Evolutionary conservation across 2,797 vertebrate genomes (phyloP).

Genomic region (Tenualosa thibaudeaui): DNA sequence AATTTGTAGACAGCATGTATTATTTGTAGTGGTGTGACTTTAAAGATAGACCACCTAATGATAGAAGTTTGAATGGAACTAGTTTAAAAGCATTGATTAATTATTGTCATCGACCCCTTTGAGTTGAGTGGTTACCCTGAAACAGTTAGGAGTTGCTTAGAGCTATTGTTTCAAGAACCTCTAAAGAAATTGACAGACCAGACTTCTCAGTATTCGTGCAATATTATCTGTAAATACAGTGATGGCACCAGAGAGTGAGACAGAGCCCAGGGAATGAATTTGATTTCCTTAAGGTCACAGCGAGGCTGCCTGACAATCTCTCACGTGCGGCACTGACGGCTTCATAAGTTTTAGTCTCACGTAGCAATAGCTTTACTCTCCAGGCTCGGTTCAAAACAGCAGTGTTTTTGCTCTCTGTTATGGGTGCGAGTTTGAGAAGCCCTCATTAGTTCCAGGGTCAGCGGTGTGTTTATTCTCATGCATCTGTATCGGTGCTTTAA

Average conservation of each 20-base stretch:
- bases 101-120: neutral
- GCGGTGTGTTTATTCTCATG: neutral
- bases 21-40: neutral
- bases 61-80: neutral
- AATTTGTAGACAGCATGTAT: neutral
- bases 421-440: neutral
- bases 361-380: slow-evolving; percentile 7
- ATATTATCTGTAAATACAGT: neutral
- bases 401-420: neutral
- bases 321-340: neutral
- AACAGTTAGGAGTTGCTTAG: neutral
- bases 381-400: neutral
- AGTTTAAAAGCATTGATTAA: neutral
- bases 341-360: neutral
- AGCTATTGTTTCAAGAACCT: neutral
- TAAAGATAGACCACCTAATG: neutral
- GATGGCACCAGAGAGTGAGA: neutral
- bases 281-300: neutral
- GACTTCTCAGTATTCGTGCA: slow-evolving; percentile 12
- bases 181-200: neutral
- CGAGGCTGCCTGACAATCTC: neutral
- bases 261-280: neutral
- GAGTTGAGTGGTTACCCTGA: neutral
- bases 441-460: neutral
- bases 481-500: neutral